These are phyloP conservation scores for Philaethria dido DNA, from an alignment of 2,888 invertebrate genomes.

Conservation along the genomic window DNA sequence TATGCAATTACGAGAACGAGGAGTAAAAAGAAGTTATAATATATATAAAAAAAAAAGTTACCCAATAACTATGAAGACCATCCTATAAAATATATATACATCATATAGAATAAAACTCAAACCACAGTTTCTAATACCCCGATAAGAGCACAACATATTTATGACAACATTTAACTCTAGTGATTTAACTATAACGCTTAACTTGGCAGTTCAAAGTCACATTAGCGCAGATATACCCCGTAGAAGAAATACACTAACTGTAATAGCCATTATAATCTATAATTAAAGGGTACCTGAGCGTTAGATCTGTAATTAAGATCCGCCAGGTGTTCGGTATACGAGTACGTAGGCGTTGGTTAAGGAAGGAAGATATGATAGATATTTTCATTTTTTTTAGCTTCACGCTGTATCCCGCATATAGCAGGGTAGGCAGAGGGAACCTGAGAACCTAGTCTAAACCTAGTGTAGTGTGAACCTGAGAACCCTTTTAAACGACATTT, in stretches of 20 bases:
- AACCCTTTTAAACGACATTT: background rate
- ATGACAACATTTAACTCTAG: constrained; percentile 3
- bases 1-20: too few relatives aligned
- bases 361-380: background rate
- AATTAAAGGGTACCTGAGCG: constrained; percentile 61
- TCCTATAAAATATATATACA: background rate
- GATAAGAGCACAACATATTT: background rate
- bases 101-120: background rate
- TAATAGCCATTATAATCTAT: constrained; percentile 49
- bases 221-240: constrained; percentile 18
- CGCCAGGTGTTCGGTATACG: constrained; percentile 53
- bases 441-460: too few relatives aligned
- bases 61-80: background rate
- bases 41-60: too few relatives aligned
- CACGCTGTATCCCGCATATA: too few relatives aligned
- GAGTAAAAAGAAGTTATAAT: too few relatives aligned
- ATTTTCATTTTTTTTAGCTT: too few relatives aligned
- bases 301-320: constrained; percentile 70
- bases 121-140: background rate
- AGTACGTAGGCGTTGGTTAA: constrained; percentile 2
- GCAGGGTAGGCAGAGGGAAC: too few relatives aligned
- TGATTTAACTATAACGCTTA: background rate
- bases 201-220: constrained; percentile 13
- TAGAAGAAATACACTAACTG: constrained; percentile 16
- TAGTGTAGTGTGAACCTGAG: too few relatives aligned